Evolutionary conservation across 1,140 invertebrate genomes (phyloP).

Genomic region (Drosophila orosa): DNA sequence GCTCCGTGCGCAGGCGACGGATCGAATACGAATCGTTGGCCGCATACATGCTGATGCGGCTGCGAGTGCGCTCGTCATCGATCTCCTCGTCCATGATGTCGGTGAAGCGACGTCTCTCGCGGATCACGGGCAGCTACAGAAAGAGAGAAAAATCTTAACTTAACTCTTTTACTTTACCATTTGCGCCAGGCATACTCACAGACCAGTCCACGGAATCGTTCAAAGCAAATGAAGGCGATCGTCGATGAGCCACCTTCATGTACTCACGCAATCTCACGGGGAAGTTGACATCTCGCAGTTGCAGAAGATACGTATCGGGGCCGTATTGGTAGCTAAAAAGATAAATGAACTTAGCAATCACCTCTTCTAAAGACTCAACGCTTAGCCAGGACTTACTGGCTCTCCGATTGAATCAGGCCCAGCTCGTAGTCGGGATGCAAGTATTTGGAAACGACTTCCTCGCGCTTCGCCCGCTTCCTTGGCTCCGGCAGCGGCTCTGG

Average conservation of each 20-base stretch:
- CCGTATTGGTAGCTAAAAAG: constrained; percentile 95
- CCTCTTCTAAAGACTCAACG: neutral
- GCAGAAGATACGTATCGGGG: constrained; percentile 97
- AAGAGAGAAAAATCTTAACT: neutral
- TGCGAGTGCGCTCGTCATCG: constrained; percentile 92
- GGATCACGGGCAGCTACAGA: constrained; percentile 91
- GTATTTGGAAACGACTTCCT: constrained; percentile 89
- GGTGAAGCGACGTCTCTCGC: constrained; percentile 95
- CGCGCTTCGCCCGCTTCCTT: constrained; percentile 86
- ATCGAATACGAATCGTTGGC: constrained; percentile 89
- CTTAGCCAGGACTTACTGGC: constrained; percentile 88
- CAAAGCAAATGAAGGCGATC: constrained; percentile 88
- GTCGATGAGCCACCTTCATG: constrained; percentile 93
- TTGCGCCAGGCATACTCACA: constrained; percentile 85
- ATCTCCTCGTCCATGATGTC: constrained; percentile 98
- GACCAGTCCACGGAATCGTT: constrained; percentile 90
- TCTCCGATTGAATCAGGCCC: constrained; percentile 91
- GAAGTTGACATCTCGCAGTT: constrained; percentile 96
- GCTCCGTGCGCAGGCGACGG: constrained; percentile 91
- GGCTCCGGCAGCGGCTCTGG: constrained; percentile 86
- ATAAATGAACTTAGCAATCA: neutral
- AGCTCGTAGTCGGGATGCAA: constrained; percentile 93
- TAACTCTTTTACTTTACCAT: too few relatives aligned
- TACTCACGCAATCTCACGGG: constrained; percentile 95
- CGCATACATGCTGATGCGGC: constrained; percentile 91